Percentiles rank a stretch among this genome's conserved stretches.
Conservation (phyloP, 2,888 invertebrate species). For the Keiferia lycopersicella region DNA sequence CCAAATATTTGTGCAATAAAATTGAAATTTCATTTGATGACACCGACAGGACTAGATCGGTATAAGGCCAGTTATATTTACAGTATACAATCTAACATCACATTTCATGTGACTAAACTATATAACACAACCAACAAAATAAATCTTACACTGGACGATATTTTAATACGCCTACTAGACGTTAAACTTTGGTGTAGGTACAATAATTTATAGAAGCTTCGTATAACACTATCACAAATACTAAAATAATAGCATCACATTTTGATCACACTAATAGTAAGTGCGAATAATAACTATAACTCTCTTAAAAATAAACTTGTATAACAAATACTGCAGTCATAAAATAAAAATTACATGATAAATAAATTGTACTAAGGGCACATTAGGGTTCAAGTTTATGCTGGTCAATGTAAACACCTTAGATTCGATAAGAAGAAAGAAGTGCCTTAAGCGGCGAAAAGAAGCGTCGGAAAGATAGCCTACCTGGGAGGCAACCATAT, state of each 20-base stretch:
- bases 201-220: not conserved
- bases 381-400: too few species aligned
- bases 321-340: constrained; percentile 6
- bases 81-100: constrained; percentile 12
- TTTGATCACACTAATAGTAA: constrained; percentile 24
- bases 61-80: constrained; percentile 6
- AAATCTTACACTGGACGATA: constrained; percentile 24
- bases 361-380: not conserved
- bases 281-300: not conserved
- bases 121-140: constrained; percentile 32
- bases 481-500: too few species aligned
- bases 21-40: not conserved
- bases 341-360: not conserved
- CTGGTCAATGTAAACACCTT: too few species aligned
- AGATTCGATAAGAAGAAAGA: too few species aligned
- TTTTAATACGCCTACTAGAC: not conserved
- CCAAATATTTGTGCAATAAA: too few species aligned
- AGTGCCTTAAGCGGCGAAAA: too few species aligned
- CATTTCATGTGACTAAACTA: constrained; percentile 26
- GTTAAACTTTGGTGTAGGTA: constrained; percentile 14
- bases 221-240: constrained; percentile 18
- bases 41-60: not conserved
- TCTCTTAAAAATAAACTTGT: not conserved
- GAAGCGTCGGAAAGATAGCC: too few species aligned
- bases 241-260: constrained; percentile 24